These are phyloP conservation scores for Agrilus planipennis DNA, from an alignment of 1,140 invertebrate genomes.

Conservation along the genomic window DNA sequence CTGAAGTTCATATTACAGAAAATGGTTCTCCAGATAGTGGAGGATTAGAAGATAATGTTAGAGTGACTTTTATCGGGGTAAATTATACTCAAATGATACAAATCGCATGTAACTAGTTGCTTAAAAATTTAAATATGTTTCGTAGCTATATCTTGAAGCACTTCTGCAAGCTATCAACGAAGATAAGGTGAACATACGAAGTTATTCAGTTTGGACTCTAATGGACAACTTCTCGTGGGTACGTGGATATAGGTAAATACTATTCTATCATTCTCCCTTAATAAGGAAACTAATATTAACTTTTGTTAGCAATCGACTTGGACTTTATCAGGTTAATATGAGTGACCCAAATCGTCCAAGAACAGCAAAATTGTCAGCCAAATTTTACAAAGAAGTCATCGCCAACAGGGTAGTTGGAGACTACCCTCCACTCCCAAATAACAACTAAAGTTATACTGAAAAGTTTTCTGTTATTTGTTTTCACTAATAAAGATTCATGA, in stretches of 20 bases:
- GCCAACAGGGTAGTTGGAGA: no score
- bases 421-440: no score
- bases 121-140: background rate
- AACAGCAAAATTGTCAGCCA: constrained; percentile 39
- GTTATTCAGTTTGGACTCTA: constrained; percentile 1
- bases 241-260: constrained; percentile 2
- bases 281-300: background rate
- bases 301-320: constrained; percentile 39
- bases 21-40: constrained; percentile 49
- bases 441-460: no score
- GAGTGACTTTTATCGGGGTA: constrained; percentile 34
- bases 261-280: background rate
- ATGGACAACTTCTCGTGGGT: constrained; percentile 4
- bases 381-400: constrained; percentile 30
- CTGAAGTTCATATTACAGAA: constrained; percentile 59
- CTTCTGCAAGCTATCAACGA: background rate
- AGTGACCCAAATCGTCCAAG: constrained; percentile 36
- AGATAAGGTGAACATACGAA: background rate
- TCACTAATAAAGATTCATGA: no score
- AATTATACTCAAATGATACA: background rate
- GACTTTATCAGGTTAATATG: constrained; percentile 45
- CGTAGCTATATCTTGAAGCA: background rate
- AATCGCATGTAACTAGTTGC: background rate
- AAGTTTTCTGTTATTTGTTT: no score
- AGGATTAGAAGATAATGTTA: constrained; percentile 35